phyloP scores from a whole-genome alignment of 2,888 invertebrate species.

The Uropetala carovei region DNA sequence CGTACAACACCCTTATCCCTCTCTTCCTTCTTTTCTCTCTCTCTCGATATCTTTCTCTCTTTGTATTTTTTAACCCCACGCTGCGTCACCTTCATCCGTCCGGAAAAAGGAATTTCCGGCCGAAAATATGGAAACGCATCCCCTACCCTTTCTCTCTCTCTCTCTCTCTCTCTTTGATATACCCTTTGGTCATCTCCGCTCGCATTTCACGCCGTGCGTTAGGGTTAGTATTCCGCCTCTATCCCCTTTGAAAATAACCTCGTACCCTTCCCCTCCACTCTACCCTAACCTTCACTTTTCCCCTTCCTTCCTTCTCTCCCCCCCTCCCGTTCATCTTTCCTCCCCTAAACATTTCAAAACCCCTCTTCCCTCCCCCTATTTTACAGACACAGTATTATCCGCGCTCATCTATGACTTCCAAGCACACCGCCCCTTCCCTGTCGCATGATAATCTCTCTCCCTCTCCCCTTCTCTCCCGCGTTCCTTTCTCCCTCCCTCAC shows the following conservation, averaged over 20 bases:
- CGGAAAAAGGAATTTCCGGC: constrained; percentile 61
- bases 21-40: neutral
- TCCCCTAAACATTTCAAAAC: neutral
- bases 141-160: neutral
- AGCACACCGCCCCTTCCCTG: constrained; percentile 42
- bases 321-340: neutral
- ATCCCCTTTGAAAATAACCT: neutral
- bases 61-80: neutral
- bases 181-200: constrained; percentile 9
- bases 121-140: constrained; percentile 45
- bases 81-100: neutral
- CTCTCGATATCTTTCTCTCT: too few species aligned
- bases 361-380: neutral
- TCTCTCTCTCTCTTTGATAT: neutral
- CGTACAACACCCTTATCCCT: neutral
- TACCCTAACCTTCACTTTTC: neutral
- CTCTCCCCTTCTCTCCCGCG: neutral
- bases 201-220: neutral
- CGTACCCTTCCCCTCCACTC: neutral
- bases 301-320: neutral
- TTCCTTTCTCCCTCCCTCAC: neutral
- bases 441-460: constrained; percentile 24
- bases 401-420: constrained; percentile 61
- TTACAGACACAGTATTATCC: constrained; percentile 60
- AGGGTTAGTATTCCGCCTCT: neutral